phyloP scores from a whole-genome alignment of 2,113 vertebrate species.

The Nothobranchius furzeri region DNA sequence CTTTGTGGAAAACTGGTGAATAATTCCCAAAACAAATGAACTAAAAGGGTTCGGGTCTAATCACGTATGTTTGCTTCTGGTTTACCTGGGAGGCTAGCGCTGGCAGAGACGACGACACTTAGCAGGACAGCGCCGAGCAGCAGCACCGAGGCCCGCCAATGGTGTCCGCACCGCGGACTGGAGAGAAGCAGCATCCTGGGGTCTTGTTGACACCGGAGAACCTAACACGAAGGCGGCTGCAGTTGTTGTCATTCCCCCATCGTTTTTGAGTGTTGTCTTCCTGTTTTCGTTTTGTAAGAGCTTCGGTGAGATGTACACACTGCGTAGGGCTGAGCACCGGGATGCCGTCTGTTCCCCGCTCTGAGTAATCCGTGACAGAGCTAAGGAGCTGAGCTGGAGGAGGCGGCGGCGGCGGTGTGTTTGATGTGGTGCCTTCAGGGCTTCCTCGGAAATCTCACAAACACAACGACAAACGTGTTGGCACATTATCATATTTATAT shows the following conservation, averaged over 20 bases:
- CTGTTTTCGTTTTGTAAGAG: neutral
- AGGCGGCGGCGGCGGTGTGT: constrained; percentile 13
- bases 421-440: constrained; percentile 45
- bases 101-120: constrained; percentile 20
- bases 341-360: constrained; percentile 37
- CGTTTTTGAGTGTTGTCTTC: neutral
- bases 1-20: neutral
- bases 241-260: constrained; percentile 69
- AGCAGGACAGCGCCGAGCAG: constrained; percentile 47
- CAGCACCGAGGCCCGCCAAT: constrained; percentile 58
- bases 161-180: constrained; percentile 43
- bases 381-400: constrained; percentile 51
- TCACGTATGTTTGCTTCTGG: neutral
- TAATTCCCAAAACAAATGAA: neutral
- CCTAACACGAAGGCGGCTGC: constrained; percentile 21
- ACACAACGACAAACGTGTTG: neutral
- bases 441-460: constrained; percentile 6
- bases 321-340: constrained; percentile 1
- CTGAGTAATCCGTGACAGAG: constrained; percentile 57
- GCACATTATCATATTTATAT: too few species aligned
- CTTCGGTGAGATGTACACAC: neutral
- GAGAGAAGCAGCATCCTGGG: constrained; percentile 66
- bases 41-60: neutral
- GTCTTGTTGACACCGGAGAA: constrained; percentile 37
- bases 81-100: constrained; percentile 60